Evolutionary conservation across 2,113 vertebrate species (phyloP).

Genomic region (Arvicanthis niloticus): DNA sequence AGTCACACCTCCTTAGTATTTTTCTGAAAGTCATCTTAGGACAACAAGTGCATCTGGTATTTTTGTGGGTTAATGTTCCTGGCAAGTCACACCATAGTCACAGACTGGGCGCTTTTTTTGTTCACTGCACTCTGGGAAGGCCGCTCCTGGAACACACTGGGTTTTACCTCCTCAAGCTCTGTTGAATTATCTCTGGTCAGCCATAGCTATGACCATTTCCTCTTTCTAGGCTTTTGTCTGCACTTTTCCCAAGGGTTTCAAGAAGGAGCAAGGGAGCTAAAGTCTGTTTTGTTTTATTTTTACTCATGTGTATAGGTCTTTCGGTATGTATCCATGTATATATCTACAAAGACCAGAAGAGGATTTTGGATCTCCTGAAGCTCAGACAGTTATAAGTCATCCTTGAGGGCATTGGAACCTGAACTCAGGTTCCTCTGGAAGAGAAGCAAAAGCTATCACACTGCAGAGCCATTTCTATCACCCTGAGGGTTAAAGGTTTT

Average conservation of each 20-base stretch:
- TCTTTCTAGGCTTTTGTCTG: not conserved
- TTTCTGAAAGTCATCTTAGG: not conserved
- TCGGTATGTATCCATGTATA: not conserved
- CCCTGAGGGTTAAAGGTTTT: not conserved
- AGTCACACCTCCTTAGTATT: not conserved
- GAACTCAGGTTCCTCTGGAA: not conserved
- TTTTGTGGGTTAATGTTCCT: not conserved
- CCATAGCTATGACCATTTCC: not conserved
- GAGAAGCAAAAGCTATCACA: not conserved
- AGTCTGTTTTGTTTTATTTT: not conserved
- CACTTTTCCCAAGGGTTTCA: not conserved
- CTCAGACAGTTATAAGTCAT: not conserved
- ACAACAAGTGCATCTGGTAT: not conserved
- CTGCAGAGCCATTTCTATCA: too few species aligned
- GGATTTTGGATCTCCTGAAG: not conserved
- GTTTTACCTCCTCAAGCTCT: not conserved
- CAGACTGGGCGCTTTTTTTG: rapidly evolving
- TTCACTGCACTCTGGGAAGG: not conserved
- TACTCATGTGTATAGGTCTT: not conserved
- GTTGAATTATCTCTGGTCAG: not conserved
- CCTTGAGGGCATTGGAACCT: not conserved
- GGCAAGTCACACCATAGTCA: not conserved
- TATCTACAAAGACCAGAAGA: not conserved
- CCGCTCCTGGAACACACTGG: not conserved
- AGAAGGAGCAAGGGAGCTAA: not conserved